phyloP scores from a whole-genome alignment of 2,888 invertebrate genomes.

The Eubasilissa splendida region DNA sequence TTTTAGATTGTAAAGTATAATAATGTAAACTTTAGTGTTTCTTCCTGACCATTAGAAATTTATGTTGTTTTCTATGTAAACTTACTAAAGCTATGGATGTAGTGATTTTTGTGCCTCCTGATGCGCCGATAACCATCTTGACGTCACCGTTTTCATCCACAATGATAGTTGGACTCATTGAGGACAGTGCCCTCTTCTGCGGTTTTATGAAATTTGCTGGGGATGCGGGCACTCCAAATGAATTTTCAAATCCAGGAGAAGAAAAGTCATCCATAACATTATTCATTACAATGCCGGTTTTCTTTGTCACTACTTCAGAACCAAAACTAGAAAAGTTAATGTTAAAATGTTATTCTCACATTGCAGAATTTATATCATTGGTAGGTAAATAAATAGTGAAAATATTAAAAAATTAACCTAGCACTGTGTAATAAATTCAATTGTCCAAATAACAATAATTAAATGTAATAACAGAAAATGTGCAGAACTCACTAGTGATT shows the following conservation, averaged over 20 bases:
- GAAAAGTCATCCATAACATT: constrained; percentile 98
- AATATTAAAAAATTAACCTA: neutral
- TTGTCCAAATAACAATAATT: too few species aligned
- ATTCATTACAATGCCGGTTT: constrained; percentile 94
- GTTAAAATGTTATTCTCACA: neutral
- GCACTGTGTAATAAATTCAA: too few species aligned
- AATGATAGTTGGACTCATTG: constrained; percentile 88
- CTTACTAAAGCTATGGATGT: constrained; percentile 79
- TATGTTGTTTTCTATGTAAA: constrained; percentile 16
- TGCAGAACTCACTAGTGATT: constrained; percentile 77
- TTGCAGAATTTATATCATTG: neutral
- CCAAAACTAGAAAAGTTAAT: constrained; percentile 79
- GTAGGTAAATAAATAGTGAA: constrained; percentile 1
- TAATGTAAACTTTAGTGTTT: neutral
- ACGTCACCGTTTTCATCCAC: constrained; percentile 78
- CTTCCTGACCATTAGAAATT: neutral
- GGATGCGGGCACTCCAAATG: constrained; percentile 82
- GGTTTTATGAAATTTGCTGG: constrained; percentile 86
- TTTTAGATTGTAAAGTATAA: too few species aligned
- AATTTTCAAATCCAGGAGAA: constrained; percentile 79
- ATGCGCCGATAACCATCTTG: constrained; percentile 83
- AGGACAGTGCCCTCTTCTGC: constrained; percentile 88
- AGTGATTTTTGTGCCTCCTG: constrained; percentile 89
- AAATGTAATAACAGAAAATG: too few species aligned
- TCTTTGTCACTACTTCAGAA: constrained; percentile 82